A percentile compares a stretch with the other conserved stretches of the same genome.
These are phyloP conservation scores for Ctenosaura bakeri DNA, from an alignment of 2,797 vertebrate genomes.

Conservation along the genomic window DNA sequence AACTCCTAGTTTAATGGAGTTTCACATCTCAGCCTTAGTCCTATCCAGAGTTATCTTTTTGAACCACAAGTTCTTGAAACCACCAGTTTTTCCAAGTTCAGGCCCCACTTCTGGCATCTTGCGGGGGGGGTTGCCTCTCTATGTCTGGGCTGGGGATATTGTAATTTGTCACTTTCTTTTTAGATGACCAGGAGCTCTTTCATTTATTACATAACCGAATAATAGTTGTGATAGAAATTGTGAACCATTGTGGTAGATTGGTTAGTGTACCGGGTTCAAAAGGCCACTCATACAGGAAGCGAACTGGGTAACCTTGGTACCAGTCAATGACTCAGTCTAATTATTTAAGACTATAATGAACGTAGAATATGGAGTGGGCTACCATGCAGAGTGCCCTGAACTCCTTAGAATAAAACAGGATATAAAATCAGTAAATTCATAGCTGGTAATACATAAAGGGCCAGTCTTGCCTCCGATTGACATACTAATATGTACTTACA, in stretches of 20 bases:
- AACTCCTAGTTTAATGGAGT: too few relatives aligned
- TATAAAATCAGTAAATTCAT: not conserved
- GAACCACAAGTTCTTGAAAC: too few relatives aligned
- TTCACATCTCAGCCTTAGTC: too few relatives aligned
- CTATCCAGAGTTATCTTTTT: too few relatives aligned
- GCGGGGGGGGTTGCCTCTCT: too few relatives aligned
- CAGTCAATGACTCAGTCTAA: not conserved
- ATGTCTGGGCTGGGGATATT: too few relatives aligned
- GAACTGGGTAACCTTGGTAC: not conserved
- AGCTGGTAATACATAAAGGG: not conserved
- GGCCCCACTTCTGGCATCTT: too few relatives aligned
- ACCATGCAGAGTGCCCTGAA: not conserved
- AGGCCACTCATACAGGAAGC: not conserved
- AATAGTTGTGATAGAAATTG: not conserved
- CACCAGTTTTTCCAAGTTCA: too few relatives aligned
- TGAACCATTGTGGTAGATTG: not conserved
- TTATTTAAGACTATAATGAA: not conserved
- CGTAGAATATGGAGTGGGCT: not conserved
- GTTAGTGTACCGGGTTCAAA: not conserved
- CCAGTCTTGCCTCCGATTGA: not conserved
- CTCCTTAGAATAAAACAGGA: not conserved
- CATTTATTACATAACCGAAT: not conserved
- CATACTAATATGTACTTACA: not conserved
- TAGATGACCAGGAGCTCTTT: not conserved
- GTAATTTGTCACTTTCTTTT: not conserved